Evolutionary conservation across 64 coral and sea anemone genomes (phyloP).

Genomic region (Pachyseris speciosa): DNA sequence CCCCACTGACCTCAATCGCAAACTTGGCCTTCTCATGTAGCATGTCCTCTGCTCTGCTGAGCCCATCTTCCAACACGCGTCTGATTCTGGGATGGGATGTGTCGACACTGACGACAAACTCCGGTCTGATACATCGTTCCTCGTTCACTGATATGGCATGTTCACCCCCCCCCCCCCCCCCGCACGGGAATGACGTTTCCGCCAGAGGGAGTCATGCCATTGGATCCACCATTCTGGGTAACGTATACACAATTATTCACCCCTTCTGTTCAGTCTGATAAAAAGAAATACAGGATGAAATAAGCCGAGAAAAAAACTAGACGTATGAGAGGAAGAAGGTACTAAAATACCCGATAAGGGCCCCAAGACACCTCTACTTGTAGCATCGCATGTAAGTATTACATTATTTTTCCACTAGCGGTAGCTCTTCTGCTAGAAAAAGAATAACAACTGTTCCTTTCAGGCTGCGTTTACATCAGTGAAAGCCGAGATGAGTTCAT

Average conservation of each 20-base stretch:
- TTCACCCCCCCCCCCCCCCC: slow-evolving; percentile 66
- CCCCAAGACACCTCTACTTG: no score
- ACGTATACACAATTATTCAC: slow-evolving; percentile 73
- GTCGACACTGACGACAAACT: slow-evolving; percentile 74
- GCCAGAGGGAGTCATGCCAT: slow-evolving; percentile 70
- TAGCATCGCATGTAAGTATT: no score
- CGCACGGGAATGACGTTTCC: slow-evolving; percentile 72
- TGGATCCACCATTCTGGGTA: slow-evolving; percentile 88
- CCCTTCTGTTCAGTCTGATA: slow-evolving; percentile 72
- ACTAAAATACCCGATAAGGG: no score
- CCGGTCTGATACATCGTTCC: slow-evolving; percentile 68
- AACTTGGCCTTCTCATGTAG: slow-evolving; percentile 59
- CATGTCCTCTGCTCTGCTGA: slow-evolving; percentile 44
- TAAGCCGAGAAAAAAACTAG: no score
- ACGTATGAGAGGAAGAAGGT: no score
- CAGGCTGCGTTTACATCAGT: no score
- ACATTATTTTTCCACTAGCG: no score
- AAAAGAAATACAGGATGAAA: background rate
- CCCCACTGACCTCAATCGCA: slow-evolving; percentile 78
- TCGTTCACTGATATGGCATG: slow-evolving; percentile 67
- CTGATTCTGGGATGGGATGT: slow-evolving; percentile 67
- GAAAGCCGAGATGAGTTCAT: no score
- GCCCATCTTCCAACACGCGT: slow-evolving; percentile 54
- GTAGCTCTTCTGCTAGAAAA: no score
- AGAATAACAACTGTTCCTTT: no score